phyloP scores from a whole-genome alignment of 1,140 invertebrate genomes.

The Drosophila sucinea region DNA sequence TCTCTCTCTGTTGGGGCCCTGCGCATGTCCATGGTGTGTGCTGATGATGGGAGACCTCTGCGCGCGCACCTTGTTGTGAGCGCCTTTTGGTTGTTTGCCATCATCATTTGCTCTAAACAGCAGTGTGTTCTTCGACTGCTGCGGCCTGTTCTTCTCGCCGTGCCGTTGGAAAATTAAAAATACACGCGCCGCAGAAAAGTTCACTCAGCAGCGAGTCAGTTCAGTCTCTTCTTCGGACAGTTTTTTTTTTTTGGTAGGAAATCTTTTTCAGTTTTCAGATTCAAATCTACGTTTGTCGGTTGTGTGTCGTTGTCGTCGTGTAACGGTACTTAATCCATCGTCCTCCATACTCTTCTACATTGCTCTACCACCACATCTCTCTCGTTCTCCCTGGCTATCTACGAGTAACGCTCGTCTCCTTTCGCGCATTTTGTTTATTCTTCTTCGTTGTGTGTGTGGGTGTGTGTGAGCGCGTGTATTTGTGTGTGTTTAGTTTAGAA shows the following conservation, averaged over 20 bases:
- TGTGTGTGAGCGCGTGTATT: constrained; percentile 36
- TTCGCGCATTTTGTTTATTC: constrained; percentile 72
- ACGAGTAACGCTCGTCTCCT: constrained; percentile 29
- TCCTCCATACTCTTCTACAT: neutral
- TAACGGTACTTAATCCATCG: constrained; percentile 58
- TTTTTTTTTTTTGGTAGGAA: constrained; percentile 44
- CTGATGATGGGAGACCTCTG: constrained; percentile 55
- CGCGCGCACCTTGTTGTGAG: constrained; percentile 59
- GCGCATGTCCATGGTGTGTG: constrained; percentile 36
- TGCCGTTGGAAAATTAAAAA: constrained; percentile 73
- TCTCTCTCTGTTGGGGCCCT: constrained; percentile 23
- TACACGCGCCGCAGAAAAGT: constrained; percentile 64
- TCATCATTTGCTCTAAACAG: constrained; percentile 58
- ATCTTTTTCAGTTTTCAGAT: constrained; percentile 76
- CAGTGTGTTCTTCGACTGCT: neutral
- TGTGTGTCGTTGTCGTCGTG: constrained; percentile 67
- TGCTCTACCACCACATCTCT: too few species aligned
- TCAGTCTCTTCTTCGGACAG: constrained; percentile 28
- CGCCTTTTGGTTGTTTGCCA: constrained; percentile 14
- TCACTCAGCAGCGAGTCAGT: constrained; percentile 27
- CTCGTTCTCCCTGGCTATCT: constrained; percentile 8
- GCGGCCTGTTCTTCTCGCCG: constrained; percentile 15
- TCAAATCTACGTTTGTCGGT: constrained; percentile 82
- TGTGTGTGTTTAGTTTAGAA: constrained; percentile 40
- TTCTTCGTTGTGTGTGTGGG: constrained; percentile 33